Percentiles rank a stretch among this genome's conserved stretches.
Evolutionary conservation across 2,888 invertebrate species (phyloP).

Genomic region (Fabriciana adippe): DNA sequence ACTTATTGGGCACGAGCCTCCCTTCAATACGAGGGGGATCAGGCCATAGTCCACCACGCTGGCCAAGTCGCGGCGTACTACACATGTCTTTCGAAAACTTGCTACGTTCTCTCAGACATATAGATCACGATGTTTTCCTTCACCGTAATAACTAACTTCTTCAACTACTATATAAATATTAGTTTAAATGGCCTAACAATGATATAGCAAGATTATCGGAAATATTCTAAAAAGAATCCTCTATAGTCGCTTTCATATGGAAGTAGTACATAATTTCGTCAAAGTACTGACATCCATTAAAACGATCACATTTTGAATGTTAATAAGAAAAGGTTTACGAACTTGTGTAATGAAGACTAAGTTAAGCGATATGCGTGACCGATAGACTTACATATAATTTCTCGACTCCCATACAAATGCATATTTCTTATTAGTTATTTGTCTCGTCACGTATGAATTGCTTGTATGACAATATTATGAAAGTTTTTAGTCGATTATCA

Average conservation of each 20-base stretch:
- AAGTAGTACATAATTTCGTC: slow-evolving; percentile 9
- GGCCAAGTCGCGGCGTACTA: too few relatives aligned
- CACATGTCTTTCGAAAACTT: too few relatives aligned
- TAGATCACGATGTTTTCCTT: too few relatives aligned
- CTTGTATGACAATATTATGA: slow-evolving; percentile 32
- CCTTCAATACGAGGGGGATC: too few relatives aligned
- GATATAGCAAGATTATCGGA: too few relatives aligned
- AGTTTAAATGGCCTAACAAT: too few relatives aligned
- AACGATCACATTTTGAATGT: slow-evolving; percentile 15
- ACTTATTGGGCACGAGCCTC: too few relatives aligned
- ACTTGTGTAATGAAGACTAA: slow-evolving; percentile 20
- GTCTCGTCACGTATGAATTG: slow-evolving; percentile 31
- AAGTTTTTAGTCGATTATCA: slow-evolving; percentile 2
- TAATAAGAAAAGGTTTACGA: slow-evolving; percentile 12
- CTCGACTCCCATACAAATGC: slow-evolving; percentile 35
- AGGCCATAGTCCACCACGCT: too few relatives aligned
- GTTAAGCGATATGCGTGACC: slow-evolving; percentile 27
- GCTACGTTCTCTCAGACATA: too few relatives aligned
- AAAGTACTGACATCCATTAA: slow-evolving; percentile 11
- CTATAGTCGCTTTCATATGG: background rate
- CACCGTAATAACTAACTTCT: too few relatives aligned
- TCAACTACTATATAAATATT: too few relatives aligned
- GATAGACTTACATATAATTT: slow-evolving; percentile 31
- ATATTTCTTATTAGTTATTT: slow-evolving; percentile 27
- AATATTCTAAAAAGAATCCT: too few relatives aligned